Base-by-base conservation (phyloP, 2,797 vertebrate genomes). In the Semotilus atromaculatus region DNA sequence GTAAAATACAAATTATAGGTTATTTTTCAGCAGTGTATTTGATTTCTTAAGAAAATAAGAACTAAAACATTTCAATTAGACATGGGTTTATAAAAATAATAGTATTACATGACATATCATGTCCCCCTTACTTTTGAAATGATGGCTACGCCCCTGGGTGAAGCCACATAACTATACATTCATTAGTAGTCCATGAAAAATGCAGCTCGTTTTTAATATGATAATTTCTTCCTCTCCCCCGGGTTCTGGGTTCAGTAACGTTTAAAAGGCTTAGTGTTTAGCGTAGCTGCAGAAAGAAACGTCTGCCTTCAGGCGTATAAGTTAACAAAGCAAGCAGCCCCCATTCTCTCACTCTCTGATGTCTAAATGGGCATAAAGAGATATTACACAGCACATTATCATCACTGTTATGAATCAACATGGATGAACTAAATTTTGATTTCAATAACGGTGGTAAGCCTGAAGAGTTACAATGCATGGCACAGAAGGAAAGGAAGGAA, bases 181-280 rank as follows among this genome's bases (percentile, higher is more conserved):
- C 53, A 86, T 85, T 88, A 60, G 75, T 26, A 85, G 76, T 71
- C 31, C 62, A 89, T 78, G 64, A 86, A 86, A 89, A 82, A 86
- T 82, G 67, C 45, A 83, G 80, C 26, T 82, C 36, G 43, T 87
- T 84, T 86, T 58, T 86, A 74, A 80, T 77, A 85, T 88, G 82
- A 88, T 85, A 64, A 86, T 82, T 82, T 58, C 16, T 48, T 64
- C 76, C 38, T 51, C 83, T 72, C 83, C 66, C 66, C 23, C 14
- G 51, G 82, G 78, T 53, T 81, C 18, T 83, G 75, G 58, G 68
- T 81, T 71, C 58, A 68, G 80, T 76, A 58, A 80, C 40, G 66
- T 85, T 88, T 83, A 79, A 89, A 86, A 55, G 26, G 58, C 82
- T 86, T 76, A 83, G 64, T 34, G 19, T 81, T 73, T 72, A 68